These are phyloP conservation scores for Ostrea denselamellosa DNA, from an alignment of 1,140 invertebrate species.

Conservation along the genomic window DNA sequence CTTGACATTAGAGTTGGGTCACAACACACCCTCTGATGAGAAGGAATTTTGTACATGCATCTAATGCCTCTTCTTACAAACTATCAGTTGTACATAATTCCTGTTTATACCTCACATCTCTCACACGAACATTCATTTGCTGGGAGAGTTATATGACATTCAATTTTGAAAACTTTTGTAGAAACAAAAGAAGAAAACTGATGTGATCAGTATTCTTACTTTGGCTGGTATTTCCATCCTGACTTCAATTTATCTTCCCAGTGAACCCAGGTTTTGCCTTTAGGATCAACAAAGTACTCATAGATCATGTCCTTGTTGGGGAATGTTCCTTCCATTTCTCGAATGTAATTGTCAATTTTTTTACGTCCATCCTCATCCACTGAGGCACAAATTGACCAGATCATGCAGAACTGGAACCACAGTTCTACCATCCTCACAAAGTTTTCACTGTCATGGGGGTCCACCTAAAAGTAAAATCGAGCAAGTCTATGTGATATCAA, in stretches of 20 bases:
- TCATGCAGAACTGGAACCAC: conserved; percentile 88
- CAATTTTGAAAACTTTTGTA: no score
- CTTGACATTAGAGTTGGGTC: no score
- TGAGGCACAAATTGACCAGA: conserved; percentile 90
- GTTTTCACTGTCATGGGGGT: conserved; percentile 75
- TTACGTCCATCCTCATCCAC: conserved; percentile 89
- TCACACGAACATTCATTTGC: no score
- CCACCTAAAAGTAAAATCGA: conserved; percentile 65
- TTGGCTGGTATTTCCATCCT: conserved; percentile 85
- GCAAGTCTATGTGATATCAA: no score
- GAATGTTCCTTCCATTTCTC: conserved; percentile 90
- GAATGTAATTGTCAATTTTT: conserved; percentile 88
- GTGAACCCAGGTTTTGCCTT: conserved; percentile 84
- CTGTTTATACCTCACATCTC: no score
- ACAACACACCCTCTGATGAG: no score
- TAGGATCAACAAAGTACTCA: conserved; percentile 90
- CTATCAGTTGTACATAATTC: no score
- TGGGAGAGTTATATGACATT: no score
- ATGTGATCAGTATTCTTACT: conserved; percentile 76
- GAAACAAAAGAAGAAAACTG: no score
- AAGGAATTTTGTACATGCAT: no score
- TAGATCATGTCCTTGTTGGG: conserved; percentile 91
- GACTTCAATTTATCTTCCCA: conserved; percentile 88
- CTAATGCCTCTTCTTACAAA: no score
- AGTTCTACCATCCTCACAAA: conserved; percentile 83